Conservation (phyloP, 2,113 vertebrate species). For the Epinephelus cyanopodus region DNA sequence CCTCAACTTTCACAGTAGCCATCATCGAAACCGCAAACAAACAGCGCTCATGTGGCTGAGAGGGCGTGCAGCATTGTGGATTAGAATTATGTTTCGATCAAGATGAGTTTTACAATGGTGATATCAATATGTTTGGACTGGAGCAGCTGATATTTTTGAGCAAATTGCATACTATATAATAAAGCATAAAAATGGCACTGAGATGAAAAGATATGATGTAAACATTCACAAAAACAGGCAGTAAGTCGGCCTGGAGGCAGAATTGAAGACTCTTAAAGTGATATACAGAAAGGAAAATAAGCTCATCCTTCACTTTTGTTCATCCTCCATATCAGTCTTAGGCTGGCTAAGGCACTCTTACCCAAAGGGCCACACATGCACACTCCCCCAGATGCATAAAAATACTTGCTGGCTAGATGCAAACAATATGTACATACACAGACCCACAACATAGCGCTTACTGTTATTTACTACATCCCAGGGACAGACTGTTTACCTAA, state of each 20-base stretch:
- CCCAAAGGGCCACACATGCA: constrained; percentile 53
- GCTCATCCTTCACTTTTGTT: constrained; percentile 2
- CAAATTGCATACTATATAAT: background rate
- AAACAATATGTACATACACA: constrained; percentile 42
- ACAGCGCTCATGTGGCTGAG: background rate
- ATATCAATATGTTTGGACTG: background rate
- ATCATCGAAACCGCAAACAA: constrained; percentile 14
- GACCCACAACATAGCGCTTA: constrained; percentile 21
- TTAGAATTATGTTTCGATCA: background rate
- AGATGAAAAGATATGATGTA: background rate
- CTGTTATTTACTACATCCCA: constrained; percentile 81
- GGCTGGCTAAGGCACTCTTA: constrained; percentile 8
- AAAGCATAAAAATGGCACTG: too few relatives aligned
- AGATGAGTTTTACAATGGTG: background rate
- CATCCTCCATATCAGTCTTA: background rate
- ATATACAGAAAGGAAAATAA: constrained; percentile 3
- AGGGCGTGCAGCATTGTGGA: background rate
- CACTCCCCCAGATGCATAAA: constrained; percentile 40
- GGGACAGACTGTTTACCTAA: constrained; percentile 81
- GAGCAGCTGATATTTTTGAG: constrained; percentile 8
- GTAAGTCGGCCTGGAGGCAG: background rate
- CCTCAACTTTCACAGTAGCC: constrained; percentile 34
- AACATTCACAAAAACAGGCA: background rate
- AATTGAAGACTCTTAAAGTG: background rate
- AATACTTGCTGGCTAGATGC: constrained; percentile 49